A percentile compares a stretch with the other conserved stretches of the same genome.
These are phyloP conservation scores for Ciconia nigra DNA, from an alignment of 2,797 vertebrate genomes.

Conservation along the genomic window DNA sequence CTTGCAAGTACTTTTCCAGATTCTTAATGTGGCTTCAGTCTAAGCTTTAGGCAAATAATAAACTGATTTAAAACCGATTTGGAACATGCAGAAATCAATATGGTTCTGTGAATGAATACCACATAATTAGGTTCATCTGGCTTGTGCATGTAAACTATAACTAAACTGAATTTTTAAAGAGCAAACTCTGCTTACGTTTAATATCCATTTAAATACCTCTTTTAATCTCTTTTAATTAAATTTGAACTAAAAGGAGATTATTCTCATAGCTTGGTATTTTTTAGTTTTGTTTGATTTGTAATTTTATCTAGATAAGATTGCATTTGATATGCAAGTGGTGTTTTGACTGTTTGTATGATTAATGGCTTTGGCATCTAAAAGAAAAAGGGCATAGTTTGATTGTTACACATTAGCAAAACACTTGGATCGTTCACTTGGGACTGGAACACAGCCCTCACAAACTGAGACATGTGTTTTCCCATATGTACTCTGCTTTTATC, in stretches of 20 bases:
- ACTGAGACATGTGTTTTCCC: not conserved
- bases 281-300: not conserved
- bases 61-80: not conserved
- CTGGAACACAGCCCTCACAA: not conserved
- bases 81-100: constrained; percentile 8
- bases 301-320: not conserved
- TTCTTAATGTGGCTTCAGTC: not conserved
- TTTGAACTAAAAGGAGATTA: not conserved
- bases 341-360: not conserved
- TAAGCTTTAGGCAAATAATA: not conserved
- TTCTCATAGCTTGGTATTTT: not conserved
- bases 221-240: constrained; percentile 7
- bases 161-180: not conserved
- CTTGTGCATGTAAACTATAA: not conserved
- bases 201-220: not conserved
- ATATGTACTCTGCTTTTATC: not conserved
- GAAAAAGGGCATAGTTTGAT: constrained; percentile 1
- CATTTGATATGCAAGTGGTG: not conserved
- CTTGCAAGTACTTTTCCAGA: not conserved
- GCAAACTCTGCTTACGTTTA: not conserved
- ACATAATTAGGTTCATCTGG: not conserved
- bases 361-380: not conserved
- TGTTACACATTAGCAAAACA: not conserved
- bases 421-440: not conserved
- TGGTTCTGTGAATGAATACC: not conserved